phyloP scores from a whole-genome alignment of 2,113 vertebrate species.

The Stictonetta naevosa region DNA sequence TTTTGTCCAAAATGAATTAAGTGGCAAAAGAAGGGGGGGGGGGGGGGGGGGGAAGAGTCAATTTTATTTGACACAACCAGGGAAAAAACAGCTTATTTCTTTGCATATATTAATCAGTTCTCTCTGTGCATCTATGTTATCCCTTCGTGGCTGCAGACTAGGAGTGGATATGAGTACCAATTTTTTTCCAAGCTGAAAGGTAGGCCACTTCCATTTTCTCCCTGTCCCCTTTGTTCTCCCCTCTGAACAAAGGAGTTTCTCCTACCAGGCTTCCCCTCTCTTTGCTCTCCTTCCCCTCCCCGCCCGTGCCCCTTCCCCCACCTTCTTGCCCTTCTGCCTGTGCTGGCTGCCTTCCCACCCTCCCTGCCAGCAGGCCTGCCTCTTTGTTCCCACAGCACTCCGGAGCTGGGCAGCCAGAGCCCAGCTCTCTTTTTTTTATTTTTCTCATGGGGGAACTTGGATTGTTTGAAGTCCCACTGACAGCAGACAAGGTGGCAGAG shows the following conservation, averaged over 20 bases:
- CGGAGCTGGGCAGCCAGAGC: not conserved
- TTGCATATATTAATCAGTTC: not conserved
- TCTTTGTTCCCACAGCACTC: conserved; percentile 11
- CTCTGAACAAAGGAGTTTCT: conserved; percentile 12
- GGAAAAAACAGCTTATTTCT: not conserved
- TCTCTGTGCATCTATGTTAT: not conserved
- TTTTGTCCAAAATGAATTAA: not conserved
- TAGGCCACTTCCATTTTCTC: not conserved
- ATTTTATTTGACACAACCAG: not conserved
- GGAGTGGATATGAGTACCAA: not conserved
- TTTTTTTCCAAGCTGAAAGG: not conserved
- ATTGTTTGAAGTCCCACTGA: not conserved
- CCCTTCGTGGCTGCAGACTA: not conserved
- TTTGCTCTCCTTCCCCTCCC: not conserved
- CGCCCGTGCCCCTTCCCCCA: conserved; percentile 18
- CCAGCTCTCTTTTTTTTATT: not conserved
- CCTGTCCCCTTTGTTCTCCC: conserved; percentile 42
- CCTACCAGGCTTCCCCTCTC: not conserved
- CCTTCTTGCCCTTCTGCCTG: fast-evolving
- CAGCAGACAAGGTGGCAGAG: not conserved
- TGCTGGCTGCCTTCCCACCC: conserved; percentile 21
- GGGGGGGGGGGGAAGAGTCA: no score
- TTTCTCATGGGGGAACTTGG: not conserved
- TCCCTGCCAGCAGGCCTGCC: not conserved
- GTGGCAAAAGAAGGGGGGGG: not conserved